Evolutionary conservation across 2,113 vertebrate genomes (phyloP).

Genomic region (Dromas ardeola): DNA sequence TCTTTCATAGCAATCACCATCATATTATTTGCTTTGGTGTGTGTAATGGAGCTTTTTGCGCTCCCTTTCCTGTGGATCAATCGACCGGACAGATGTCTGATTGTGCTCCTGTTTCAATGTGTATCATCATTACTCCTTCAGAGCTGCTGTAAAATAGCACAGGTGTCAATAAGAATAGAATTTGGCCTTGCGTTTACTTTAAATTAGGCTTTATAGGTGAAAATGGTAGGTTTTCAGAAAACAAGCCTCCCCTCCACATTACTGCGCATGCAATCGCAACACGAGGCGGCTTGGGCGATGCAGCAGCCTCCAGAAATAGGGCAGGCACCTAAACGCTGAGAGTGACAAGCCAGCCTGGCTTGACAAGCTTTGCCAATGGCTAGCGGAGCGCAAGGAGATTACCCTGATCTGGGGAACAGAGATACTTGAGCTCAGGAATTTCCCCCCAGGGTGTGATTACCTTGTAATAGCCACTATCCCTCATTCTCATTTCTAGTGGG

Average conservation of each 20-base stretch:
- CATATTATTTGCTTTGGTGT: background rate
- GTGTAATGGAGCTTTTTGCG: background rate
- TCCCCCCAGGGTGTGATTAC: background rate
- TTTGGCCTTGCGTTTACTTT: background rate
- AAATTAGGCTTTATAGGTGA: background rate
- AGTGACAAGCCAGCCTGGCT: background rate
- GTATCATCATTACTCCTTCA: background rate
- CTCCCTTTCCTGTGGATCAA: background rate
- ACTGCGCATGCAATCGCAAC: background rate
- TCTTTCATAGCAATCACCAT: background rate
- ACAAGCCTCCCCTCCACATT: background rate
- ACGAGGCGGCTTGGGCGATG: rapidly evolving
- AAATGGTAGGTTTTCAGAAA: constrained; percentile 1
- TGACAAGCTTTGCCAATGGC: background rate
- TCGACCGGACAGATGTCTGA: background rate
- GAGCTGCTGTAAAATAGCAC: background rate
- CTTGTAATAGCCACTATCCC: background rate
- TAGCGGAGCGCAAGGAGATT: background rate
- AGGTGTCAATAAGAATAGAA: background rate
- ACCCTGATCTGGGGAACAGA: background rate
- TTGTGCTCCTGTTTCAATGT: background rate
- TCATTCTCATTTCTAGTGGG: background rate
- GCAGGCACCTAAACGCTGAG: background rate
- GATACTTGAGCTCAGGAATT: background rate
- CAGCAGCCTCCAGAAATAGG: background rate